Conservation (phyloP, 2,888 invertebrate species). For the Volucella inanis region DNA sequence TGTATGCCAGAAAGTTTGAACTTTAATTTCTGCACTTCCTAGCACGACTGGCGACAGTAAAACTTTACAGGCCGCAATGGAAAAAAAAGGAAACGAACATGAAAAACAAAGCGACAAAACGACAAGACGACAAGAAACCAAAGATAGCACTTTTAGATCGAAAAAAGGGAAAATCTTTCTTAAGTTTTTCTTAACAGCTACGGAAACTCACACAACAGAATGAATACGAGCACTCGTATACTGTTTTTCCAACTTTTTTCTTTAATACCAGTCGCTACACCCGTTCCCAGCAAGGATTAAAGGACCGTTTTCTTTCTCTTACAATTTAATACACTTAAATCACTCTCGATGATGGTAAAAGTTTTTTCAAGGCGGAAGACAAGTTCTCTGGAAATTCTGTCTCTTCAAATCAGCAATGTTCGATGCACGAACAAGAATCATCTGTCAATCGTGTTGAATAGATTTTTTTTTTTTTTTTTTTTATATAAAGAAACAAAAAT, state of each 20-base stretch:
- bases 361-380: not conserved
- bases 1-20: constrained; percentile 38
- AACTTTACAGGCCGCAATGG: constrained; percentile 1
- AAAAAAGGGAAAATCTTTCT: constrained; percentile 40
- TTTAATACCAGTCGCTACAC: not conserved
- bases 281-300: no score
- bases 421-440: constrained; percentile 35
- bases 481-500: constrained; percentile 18
- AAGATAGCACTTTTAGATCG: constrained; percentile 26
- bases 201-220: constrained; percentile 31
- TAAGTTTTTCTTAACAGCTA: constrained; percentile 29
- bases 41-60: constrained; percentile 29
- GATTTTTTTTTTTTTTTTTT: constrained; percentile 26
- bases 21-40: constrained; percentile 52
- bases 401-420: constrained; percentile 11
- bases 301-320: not conserved
- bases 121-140: not conserved
- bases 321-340: constrained; percentile 5
- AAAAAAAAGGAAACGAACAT: not conserved
- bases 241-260: constrained; percentile 37
- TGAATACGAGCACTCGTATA: constrained; percentile 38
- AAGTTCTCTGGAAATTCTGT: constrained; percentile 15
- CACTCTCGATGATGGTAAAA: constrained; percentile 13
- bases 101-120: not conserved
- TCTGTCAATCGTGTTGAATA: constrained; percentile 45